phyloP scores from a whole-genome alignment of 2,888 invertebrate genomes.

The Hecatera dysodea region DNA sequence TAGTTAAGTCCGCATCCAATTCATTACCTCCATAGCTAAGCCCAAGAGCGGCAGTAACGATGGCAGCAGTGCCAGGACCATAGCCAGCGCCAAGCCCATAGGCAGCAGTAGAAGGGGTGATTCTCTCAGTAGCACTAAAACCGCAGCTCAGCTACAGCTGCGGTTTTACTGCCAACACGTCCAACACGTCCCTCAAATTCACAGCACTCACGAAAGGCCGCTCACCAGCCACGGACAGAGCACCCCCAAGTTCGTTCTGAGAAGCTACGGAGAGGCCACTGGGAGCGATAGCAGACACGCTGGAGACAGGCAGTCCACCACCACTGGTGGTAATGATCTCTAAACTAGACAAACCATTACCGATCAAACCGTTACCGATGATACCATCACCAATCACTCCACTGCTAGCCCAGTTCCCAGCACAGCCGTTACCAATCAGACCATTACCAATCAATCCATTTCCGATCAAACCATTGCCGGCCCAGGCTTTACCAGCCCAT shows the following conservation, averaged over 20 bases:
- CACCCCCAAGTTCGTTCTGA: constrained; percentile 60
- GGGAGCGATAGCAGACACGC: constrained; percentile 46
- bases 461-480: background rate
- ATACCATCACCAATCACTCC: constrained; percentile 8
- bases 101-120: constrained; percentile 22
- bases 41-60: constrained; percentile 9
- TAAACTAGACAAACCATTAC: constrained; percentile 49
- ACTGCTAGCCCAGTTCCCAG: background rate
- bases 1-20: background rate
- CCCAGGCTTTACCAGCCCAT: constrained; percentile 16
- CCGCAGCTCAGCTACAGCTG: constrained; percentile 51
- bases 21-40: constrained; percentile 11
- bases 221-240: constrained; percentile 53
- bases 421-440: background rate
- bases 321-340: constrained; percentile 7
- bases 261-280: constrained; percentile 54
- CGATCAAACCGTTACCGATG: constrained; percentile 6
- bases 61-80: constrained; percentile 3
- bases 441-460: background rate
- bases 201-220: constrained; percentile 55
- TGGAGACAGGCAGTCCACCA: constrained; percentile 32
- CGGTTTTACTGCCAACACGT: constrained; percentile 42
- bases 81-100: constrained; percentile 24
- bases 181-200: constrained; percentile 24
- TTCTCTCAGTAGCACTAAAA: constrained; percentile 38